Evolutionary conservation across 2,797 vertebrate genomes (phyloP).

Genomic region (Microtus californicus): DNA sequence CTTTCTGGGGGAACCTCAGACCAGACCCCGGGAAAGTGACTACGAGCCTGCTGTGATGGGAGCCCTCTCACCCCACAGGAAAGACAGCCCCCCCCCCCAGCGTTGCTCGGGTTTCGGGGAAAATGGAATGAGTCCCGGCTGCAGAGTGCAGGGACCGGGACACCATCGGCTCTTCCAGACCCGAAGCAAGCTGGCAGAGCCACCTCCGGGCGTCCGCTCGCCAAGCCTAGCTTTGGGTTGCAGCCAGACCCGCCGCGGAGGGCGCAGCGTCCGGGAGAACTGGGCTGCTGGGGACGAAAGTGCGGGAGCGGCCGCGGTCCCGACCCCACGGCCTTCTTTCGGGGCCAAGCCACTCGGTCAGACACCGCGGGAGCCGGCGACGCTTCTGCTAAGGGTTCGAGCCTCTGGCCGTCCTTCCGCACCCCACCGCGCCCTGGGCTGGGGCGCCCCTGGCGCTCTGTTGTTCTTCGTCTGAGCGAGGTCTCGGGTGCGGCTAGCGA

Average conservation of each 20-base stretch:
- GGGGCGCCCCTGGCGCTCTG: neutral
- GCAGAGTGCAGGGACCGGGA: neutral
- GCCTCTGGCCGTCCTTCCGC: neutral
- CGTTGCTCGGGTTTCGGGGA: neutral
- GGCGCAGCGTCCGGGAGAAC: neutral
- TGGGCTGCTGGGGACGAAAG: neutral
- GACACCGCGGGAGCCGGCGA: neutral
- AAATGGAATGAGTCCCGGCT: neutral
- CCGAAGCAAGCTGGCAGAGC: neutral
- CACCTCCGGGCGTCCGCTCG: neutral
- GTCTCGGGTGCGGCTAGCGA: neutral
- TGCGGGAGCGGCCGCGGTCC: neutral
- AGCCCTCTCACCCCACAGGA: neutral
- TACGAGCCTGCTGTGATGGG: neutral
- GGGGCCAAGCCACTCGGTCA: neutral
- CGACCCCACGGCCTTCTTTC: too few relatives aligned
- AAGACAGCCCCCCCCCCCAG: too few relatives aligned
- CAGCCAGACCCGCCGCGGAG: neutral
- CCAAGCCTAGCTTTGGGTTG: neutral
- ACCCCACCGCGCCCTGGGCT: neutral
- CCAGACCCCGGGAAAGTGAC: neutral
- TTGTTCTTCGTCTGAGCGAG: conserved; percentile 68
- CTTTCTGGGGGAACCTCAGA: neutral
- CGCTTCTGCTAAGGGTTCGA: neutral
- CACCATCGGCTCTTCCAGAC: too few relatives aligned